Base-by-base conservation (phyloP, 2,113 vertebrate species). In the Vulpes ferrilata region DNA sequence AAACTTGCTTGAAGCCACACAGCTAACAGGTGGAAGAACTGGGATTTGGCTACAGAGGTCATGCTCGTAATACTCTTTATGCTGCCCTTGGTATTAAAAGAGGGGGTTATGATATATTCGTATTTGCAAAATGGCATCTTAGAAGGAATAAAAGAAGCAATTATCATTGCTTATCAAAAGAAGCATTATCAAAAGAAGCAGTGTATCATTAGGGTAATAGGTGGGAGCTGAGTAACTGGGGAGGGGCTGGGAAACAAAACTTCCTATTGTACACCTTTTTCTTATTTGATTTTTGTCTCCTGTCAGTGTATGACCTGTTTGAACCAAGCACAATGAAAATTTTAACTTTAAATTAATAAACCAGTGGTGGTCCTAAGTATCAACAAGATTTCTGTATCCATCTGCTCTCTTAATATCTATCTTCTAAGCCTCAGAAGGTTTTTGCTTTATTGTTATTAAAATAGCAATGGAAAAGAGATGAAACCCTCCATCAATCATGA, bases 361-460 rank as follows among this genome's bases (percentile, higher is more conserved):
- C 7, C 53, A 48, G 16, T 83, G 23, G 20, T 65, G 17, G 17
- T 65, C 38, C 65, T 35, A 48, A 53, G 10, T 19, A 60, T 20
- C 53, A 86, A 76, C 81, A 23, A 76, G 43, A 43, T 71, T 86
- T 95, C 74, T 51, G 17, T 65, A 43, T 43, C 64, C 48, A 30
- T 69, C 65, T 67, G 15, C 10, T 86, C 19, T 69, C 90, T 85
- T 79, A 65, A 51, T 93, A 93, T 22, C 93, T 89, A n/a, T 74
- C 74, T 90, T 81, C 69, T 69, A 95, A 82, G 43, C 27, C 65
- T 57, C 60, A n/a, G 60, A 90, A 89, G 60, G 20, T 64, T 71
- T 81, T 51, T 51, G 4, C 85, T 73, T 93, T 57, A 85, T 43
- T 62, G 43, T 38, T 95, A 32, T 90, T 90, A 79, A 83, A 90